Conservation (phyloP, 1,140 invertebrate genomes). For the Neodiprion virginianus region DNA sequence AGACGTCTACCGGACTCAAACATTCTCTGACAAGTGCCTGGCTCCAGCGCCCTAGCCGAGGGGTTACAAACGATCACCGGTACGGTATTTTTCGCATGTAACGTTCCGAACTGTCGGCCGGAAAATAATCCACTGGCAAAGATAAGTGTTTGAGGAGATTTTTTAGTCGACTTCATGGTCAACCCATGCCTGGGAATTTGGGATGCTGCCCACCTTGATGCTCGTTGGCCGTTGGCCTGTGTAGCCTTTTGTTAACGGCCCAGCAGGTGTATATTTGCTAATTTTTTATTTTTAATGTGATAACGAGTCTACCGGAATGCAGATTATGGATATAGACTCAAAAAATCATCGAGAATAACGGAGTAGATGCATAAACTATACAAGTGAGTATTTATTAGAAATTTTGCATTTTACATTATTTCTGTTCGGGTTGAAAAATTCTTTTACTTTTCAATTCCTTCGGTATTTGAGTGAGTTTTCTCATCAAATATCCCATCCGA, state of each 20-base stretch:
- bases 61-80: neutral
- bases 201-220: conserved; percentile 2
- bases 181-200: neutral
- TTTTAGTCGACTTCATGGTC: neutral
- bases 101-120: no score
- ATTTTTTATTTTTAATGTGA: neutral
- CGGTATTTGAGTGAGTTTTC: no score
- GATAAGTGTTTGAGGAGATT: neutral
- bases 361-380: neutral
- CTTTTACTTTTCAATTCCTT: no score
- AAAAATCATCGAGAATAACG: neutral
- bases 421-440: no score
- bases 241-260: conserved; percentile 1
- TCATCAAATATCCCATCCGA: no score
- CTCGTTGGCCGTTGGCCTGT: conserved; percentile 3
- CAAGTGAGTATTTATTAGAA: neutral
- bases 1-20: neutral
- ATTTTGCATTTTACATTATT: neutral
- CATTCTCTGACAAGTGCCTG: neutral
- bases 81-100: no score
- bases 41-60: neutral
- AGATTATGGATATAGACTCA: neutral
- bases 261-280: neutral
- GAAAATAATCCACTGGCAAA: neutral
- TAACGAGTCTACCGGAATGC: neutral